phyloP scores from a whole-genome alignment of 2,888 invertebrate species.

The Drosophila affinis region DNA sequence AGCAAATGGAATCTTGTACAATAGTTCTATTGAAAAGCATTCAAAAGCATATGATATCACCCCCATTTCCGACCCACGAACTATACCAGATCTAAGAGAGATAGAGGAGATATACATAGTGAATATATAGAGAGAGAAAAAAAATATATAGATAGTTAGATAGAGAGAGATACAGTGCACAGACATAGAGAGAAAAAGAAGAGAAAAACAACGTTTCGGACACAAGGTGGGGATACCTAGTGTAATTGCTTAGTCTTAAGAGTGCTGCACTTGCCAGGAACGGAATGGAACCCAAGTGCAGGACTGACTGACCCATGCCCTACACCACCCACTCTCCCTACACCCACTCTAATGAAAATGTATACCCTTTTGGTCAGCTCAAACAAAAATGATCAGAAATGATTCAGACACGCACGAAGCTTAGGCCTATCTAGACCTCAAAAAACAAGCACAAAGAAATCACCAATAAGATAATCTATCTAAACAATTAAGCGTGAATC shows the following conservation, averaged over 20 bases:
- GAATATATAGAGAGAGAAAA: conserved; percentile 18
- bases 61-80: conserved; percentile 50
- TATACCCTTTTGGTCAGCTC: conserved; percentile 20
- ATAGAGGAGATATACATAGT: conserved; percentile 16
- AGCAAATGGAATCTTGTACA: conserved; percentile 82
- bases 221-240: conserved; percentile 81
- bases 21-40: conserved; percentile 72
- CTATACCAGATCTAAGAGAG: conserved; percentile 72
- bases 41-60: conserved; percentile 2
- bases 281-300: conserved; percentile 65
- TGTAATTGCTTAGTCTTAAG: conserved; percentile 81
- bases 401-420: conserved; percentile 14
- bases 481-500: conserved; percentile 50
- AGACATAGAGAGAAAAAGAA: conserved; percentile 19
- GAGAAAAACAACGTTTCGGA: conserved; percentile 49
- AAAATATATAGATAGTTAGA: conserved; percentile 16
- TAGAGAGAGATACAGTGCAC: conserved; percentile 29
- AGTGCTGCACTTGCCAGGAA: conserved; percentile 65
- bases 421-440: conserved; percentile 17
- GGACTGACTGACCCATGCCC: conserved; percentile 55
- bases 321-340: conserved; percentile 33
- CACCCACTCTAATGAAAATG: conserved; percentile 26
- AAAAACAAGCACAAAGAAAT: conserved; percentile 13
- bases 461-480: neutral
- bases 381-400: conserved; percentile 21